Base-by-base conservation (phyloP, 2,113 vertebrate species). In the Apteryx mantelli region DNA sequence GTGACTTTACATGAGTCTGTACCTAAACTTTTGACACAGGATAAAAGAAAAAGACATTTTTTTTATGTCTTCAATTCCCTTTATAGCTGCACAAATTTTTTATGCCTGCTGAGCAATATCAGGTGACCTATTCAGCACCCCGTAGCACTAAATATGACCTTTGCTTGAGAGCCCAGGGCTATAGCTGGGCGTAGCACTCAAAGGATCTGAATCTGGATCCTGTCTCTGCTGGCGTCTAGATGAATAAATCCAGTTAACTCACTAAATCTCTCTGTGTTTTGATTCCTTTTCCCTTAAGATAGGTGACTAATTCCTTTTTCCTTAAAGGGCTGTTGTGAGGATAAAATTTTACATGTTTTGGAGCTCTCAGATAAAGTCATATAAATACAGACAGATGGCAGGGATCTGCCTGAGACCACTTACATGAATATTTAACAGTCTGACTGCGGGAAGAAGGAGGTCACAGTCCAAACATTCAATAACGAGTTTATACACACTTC, bases 361-460 rank as follows among this genome's bases (percentile, higher is more conserved):
- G 64, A 91, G 56, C 84, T 86, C 50, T 83, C 88, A 69, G 82
- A 93, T 86, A 75, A 88, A 94, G 70, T 88, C 36, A 58, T 55
- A 68, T 70, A 91, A 93, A 82, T 93, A 91, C n/a, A 93, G 85
- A 81, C 93, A 96, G 91, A 94, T 91, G 88, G 91, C 46, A 91
- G 7, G 65, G 73, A 95, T 95, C 75, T 78, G 64, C 56, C 64
- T 88, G 85, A 95, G 91, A 89, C 75, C 76, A 77, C 87, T 75
- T 55, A 81, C 60, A 95, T 97, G 95, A 88, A 96, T 95, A 96
- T 96, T 93, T 88, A 95, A 93, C 85, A 95, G 85, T 15, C 64
- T 68, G 44, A 76, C 71, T 68, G 69, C 73, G 94, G 89, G 64
- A 87, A 94, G 91, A 93, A 96, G 89, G 52, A 78, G 91, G 89